Base-by-base conservation (phyloP, 2,888 invertebrate species). In the Drosophila algonquin region DNA sequence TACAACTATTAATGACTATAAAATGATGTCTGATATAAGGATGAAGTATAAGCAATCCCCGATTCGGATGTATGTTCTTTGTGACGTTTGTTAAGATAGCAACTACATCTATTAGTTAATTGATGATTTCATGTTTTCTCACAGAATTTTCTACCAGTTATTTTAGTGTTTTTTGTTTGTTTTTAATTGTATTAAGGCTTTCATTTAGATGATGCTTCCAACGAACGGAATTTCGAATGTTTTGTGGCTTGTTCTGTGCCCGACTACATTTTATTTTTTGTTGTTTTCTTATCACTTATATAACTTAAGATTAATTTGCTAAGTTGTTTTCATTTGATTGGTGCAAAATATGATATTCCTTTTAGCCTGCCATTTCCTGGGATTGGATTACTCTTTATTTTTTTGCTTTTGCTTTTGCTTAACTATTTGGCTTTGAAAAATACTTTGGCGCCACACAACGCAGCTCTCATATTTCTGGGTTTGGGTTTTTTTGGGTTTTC, bases 391-490 rank as follows among this genome's bases (percentile, higher is more conserved):
- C 21, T 30, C 1, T 30, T 7, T 47, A 56, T 61, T 64, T 63
- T 56, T 61, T 47, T 67, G 51, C 35, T 16, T 68, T 51, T 79
- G 71, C 57, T 81, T 82, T 81, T 82, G 78, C 90, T 89, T 87
- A 89, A 89, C 90, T 89, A 89, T 89, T 89, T 89, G 89, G 89
- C 90, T 89, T 89, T 87, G 79, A 85, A 84, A 72, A 85, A 77
- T 87, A 86, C 80, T 89, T 87, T 80, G 81, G 82, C 81, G 78
- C 76, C 73, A 30, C 57, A 76, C 79, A 76, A 73, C 57, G 79
- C 75, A 89, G 87, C 85, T 62, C 60, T 62, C 60, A 80, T 70
- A 84, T 81, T 72, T 65, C 48, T 73, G 75, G 35, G 8, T 6
- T 51, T 73, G 75, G 35, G 8, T 6, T 51, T 62, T 69, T 70